Base-by-base conservation (phyloP, 1,140 invertebrate species). In the Drosophila kohkoa region DNA sequence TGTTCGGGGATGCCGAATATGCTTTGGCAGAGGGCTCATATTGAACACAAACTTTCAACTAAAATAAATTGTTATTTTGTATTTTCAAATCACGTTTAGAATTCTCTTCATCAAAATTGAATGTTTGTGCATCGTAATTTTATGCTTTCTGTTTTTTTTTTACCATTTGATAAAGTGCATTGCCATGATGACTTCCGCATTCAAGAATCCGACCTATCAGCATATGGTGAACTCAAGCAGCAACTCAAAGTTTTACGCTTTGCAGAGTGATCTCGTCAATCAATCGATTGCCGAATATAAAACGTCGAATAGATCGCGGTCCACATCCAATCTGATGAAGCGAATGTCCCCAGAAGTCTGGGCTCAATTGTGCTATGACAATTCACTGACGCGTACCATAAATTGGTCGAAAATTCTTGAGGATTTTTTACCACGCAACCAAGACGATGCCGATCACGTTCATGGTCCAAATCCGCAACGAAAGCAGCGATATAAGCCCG, bases 101-200 rank as follows among this genome's bases (percentile, higher is more conserved):
- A 10, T 15, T 10, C 10, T 65, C 10, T 38, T 57, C 28, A 16
- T 16, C 28, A 64, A 71, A 71, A 64, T 71, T 54, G 11, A 54
- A 54, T 54, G 51, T 70, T 32, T 16, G 35, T 46, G 51, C 45
- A 35, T 38, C 6, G 16, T 41, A 20, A 25, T 43, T 57, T 11
- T 41, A n/a, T 3, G 11, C 7, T 13, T 25, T 51, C 5, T 25
- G 6, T 38, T 25, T 51, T 62, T 10, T 32, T 38, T 38, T 10
- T 38, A 8, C 8, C 15, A 49, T 20, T 35, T 10, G 13, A 8
- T 11, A 38, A 55, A 15, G 13, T 54, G 13, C 41, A 32, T 54
- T 5, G 6, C 11, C 10, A 41, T 51, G 63, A 46, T 32, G 41
- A 1, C 38, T 16, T 41, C 30, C 3, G 32, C 38, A 10, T 49